Base-by-base conservation (phyloP, 2,113 vertebrate species). In the Thymallus thymallus region DNA sequence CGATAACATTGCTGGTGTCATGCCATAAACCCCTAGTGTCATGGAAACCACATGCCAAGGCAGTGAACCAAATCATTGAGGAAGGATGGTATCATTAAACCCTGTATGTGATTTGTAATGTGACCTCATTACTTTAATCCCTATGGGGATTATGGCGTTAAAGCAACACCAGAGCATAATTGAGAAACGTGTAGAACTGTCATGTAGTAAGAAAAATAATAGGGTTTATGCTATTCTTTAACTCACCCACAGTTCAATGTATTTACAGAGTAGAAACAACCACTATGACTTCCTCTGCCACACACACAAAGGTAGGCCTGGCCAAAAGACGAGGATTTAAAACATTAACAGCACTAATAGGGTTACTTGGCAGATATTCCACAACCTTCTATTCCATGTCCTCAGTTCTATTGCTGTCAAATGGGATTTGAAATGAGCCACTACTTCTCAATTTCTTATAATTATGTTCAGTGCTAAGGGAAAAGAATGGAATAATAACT, bases 111-210 rank as follows among this genome's bases (percentile, higher is more conserved):
- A 74, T 74, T 67, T 80, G 74, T 80, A 76, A 82, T 61, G 69
- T 81, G 88, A 88, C 87, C 89, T 88, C 79, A 77, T 87, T 88
- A 87, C 82, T 87, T 78, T 82, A 86, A 86, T 87, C 80, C 78
- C 24, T 24, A 55, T 30, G 51, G 46, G 26, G 48, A n/a, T 24
- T 26, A 30, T 2, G 7, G 23, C 6, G 18, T 51, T 16, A 3
- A 66, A 66, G 64, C 64, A 66, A 66, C 20, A 35, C 14, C 64
- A 66, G 29, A 32, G 16, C 18, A 65, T 3, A 32, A 32, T 29
- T 20, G 26, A 35, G 30, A 66, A 3, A 30, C 3, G 30, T 66
- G 64, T 16, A 66, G 5, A 26, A 20, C 5, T 45, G 20, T 68
- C 66, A 68, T 68, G n/a, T 68, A 68, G 3, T 10, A 20, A 68